Conservation (phyloP, 2,888 invertebrate species). For the Steinernema hermaphroditum region DNA sequence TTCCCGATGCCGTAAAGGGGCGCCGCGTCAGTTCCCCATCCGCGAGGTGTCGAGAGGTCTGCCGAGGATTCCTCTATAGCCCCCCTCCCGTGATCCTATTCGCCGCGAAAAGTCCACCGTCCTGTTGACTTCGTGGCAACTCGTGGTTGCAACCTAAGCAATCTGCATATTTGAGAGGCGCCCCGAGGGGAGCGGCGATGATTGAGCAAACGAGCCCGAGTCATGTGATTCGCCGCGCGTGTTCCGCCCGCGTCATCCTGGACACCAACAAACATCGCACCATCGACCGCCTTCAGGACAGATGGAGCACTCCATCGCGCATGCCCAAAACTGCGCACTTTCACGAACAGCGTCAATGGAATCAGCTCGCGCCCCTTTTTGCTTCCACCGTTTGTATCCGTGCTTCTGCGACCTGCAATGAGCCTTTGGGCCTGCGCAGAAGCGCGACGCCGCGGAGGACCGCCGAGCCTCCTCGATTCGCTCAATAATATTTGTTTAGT, state of each 20-base stretch:
- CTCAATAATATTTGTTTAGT: slow-evolving; percentile 9
- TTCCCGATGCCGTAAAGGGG: background rate
- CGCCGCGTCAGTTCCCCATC: background rate
- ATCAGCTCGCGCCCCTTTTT: too few relatives aligned
- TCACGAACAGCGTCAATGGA: background rate
- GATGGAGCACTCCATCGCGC: slow-evolving; percentile 13
- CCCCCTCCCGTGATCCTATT: too few relatives aligned
- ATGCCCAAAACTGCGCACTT: background rate
- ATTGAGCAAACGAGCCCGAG: background rate
- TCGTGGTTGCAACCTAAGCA: slow-evolving; percentile 18
- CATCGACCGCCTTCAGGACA: slow-evolving; percentile 2
- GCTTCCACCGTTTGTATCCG: too few relatives aligned
- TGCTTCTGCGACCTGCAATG: too few relatives aligned
- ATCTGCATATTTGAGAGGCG: background rate
- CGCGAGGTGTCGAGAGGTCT: background rate
- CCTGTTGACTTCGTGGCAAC: background rate
- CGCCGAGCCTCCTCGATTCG: background rate
- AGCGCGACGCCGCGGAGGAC: slow-evolving; percentile 1
- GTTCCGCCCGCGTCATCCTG: slow-evolving; percentile 1
- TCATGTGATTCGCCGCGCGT: slow-evolving; percentile 21
- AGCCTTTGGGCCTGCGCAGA: background rate
- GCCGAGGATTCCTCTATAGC: background rate
- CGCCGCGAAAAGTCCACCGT: too few relatives aligned
- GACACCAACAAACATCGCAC: slow-evolving; percentile 12
- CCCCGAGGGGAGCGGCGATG: background rate